Base-by-base conservation (phyloP, 2,888 invertebrate genomes). In the Aradus depressus region DNA sequence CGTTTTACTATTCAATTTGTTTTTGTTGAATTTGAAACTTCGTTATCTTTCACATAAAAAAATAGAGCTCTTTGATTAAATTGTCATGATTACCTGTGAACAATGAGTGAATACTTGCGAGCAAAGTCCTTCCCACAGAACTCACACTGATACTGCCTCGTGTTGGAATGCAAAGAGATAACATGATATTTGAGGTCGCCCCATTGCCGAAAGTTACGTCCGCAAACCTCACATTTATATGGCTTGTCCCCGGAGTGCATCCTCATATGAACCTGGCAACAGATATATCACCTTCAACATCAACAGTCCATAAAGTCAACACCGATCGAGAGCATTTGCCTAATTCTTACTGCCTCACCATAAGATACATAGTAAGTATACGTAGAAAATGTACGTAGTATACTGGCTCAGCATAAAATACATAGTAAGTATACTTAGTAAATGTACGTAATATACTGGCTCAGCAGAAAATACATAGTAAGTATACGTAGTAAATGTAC, bases 61-160 rank as follows among this genome's bases (percentile, higher is more conserved):
- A 31, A n/a, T 31, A n/a, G n/a, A n/a, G n/a, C 10, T 31, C 10
- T n/a, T 31, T 50, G n/a, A n/a, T n/a, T n/a, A n/a, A n/a, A n/a
- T n/a, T n/a, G n/a, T n/a, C n/a, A n/a, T n/a, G n/a, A n/a, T n/a
- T n/a, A n/a, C n/a, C n/a, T n/a, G 66, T 90, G 90, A 0, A 91
- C 79, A 44, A 84, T 86, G 43, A 90, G 68, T 1, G 89, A 89
- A 66, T 90, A 91, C 61, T 88, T 85, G 39, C 90, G 73, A 0
- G 89, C 86, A 68, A 90, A 91, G 63, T 86, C 84, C 64, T 90
- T 90, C 49, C 81, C 84, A 64, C 90, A 90, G 65, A 82, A 90
- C 63, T 89, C 89, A 65, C 90, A 90, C 64, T 89, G 88, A 66
- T 82, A 87, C 58, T 81, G 78, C 66, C 86, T 86, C 67, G 84